These are phyloP conservation scores for Oscheius sp. DNA, from an alignment of 2,888 invertebrate genomes.

Conservation along the genomic window DNA sequence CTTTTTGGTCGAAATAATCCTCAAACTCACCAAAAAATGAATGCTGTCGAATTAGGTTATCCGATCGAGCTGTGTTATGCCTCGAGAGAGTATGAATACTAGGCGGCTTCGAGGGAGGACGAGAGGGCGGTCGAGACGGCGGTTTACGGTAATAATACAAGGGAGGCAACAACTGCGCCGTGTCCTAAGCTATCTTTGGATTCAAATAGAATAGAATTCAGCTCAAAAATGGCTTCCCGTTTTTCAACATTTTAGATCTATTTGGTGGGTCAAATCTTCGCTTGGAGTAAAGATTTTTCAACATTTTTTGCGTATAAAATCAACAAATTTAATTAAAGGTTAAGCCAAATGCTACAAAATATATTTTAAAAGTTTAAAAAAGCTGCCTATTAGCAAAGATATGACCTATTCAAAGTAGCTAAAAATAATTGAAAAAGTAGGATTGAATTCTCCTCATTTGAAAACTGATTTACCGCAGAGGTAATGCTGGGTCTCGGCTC, in stretches of 20 bases:
- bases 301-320: too few relatives aligned
- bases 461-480: slow-evolving; percentile 21
- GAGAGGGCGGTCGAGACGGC: slow-evolving; percentile 52
- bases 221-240: too few relatives aligned
- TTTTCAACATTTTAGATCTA: too few relatives aligned
- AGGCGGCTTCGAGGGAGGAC: slow-evolving; percentile 48
- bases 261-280: too few relatives aligned
- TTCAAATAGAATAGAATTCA: too few relatives aligned
- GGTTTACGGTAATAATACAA: slow-evolving; percentile 47
- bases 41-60: slow-evolving; percentile 4
- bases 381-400: too few relatives aligned
- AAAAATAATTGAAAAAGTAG: neutral
- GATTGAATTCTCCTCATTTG: too few relatives aligned
- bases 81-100: slow-evolving; percentile 47
- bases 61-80: slow-evolving; percentile 44
- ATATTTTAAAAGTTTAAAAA: too few relatives aligned
- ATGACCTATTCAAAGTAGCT: too few relatives aligned
- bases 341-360: too few relatives aligned
- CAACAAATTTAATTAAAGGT: too few relatives aligned
- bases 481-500: slow-evolving; percentile 32
- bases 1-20: neutral
- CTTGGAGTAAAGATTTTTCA: too few relatives aligned
- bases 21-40: neutral
- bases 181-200: slow-evolving; percentile 8
- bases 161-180: slow-evolving; percentile 28